Base-by-base conservation (phyloP, 2,113 vertebrate species). In the Oreochromis niloticus region DNA sequence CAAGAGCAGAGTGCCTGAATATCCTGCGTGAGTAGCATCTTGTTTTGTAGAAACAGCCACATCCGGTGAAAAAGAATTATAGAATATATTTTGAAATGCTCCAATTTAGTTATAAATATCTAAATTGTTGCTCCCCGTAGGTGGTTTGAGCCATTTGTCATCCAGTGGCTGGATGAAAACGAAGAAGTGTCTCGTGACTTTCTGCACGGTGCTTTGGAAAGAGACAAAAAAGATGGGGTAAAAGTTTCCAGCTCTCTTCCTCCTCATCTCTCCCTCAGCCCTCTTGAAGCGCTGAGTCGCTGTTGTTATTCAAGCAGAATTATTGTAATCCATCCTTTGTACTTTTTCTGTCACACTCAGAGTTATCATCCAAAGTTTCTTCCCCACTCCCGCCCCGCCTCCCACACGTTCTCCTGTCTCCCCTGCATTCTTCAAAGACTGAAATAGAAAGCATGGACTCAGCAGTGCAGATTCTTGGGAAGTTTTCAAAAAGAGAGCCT, bases 191-290 rank as follows among this genome's bases (percentile, higher is more conserved):
- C 99, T 0, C 96, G 98, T 56, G 99, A 99, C 91, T 99, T 99
- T 91, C 95, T 98, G 81, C 99, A 99, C 0, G 99, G 99, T 4
- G 99, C 99, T 0, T 94, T 99, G 94, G 99, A 99, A 93, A 95
- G 99, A 61, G 99, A 99, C 96, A 99, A 99, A 96, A 99, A 99
- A 95, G 99, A 99, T 6, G 99, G 99, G 97, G 99, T 99, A 95
- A 91, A 97, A 54, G 2, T 50, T 85, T 80, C 54, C 41, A 56
- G 66, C 80, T 78, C 14, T 32, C 80, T 79, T 61, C 50, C 83
- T 87, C 36, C 68, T 71, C 71, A 68, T 90, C 75, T 84, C 17
- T 13, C 17, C 19, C 59, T 90, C 85, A 56, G 79, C 73, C 66
- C 41, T 56, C 22, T 81, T 73, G n/a, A 88, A 88, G 41, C 13